Percentiles rank a stretch among this genome's conserved stretches.
Evolutionary conservation across 2,888 invertebrate species (phyloP).

Genomic region (Trilocha varians): DNA sequence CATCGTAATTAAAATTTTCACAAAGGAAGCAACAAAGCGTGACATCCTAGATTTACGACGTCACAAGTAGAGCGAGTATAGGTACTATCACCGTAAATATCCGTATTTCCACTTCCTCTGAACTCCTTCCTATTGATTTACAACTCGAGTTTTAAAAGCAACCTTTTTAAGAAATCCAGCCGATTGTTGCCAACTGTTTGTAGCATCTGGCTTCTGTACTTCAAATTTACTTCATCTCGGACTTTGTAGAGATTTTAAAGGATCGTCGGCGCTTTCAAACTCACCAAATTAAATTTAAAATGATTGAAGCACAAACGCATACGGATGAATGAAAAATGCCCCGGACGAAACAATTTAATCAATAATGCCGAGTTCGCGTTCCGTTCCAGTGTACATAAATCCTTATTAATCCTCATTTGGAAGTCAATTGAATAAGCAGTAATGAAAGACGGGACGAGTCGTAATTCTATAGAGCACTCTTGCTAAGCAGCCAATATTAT

Average conservation of each 20-base stretch:
- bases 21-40: slow-evolving; percentile 49
- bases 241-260: slow-evolving; percentile 42
- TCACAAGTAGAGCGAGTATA: slow-evolving; percentile 33
- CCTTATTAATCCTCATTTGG: slow-evolving; percentile 59
- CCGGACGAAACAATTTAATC: slow-evolving; percentile 33
- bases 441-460: slow-evolving; percentile 41
- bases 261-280: slow-evolving; percentile 14
- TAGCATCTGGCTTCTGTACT: slow-evolving; percentile 63
- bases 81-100: slow-evolving; percentile 60
- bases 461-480: slow-evolving; percentile 41
- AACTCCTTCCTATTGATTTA: slow-evolving; percentile 66
- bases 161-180: slow-evolving; percentile 62
- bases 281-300: slow-evolving; percentile 3
- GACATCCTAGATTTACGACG: slow-evolving; percentile 48
- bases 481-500: slow-evolving; percentile 39
- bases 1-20: slow-evolving; percentile 41
- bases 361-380: slow-evolving; percentile 32
- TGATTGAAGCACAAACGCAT: slow-evolving; percentile 37
- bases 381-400: slow-evolving; percentile 43
- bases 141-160: slow-evolving; percentile 61
- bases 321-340: slow-evolving; percentile 41
- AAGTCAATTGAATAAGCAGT: slow-evolving; percentile 51
- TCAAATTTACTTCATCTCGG: slow-evolving; percentile 49
- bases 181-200: slow-evolving; percentile 69
- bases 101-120: slow-evolving; percentile 55